A percentile compares a stretch with the other conserved stretches of the same genome.
Conservation (phyloP, 2,113 vertebrate species). For the Raja brachyura region DNA sequence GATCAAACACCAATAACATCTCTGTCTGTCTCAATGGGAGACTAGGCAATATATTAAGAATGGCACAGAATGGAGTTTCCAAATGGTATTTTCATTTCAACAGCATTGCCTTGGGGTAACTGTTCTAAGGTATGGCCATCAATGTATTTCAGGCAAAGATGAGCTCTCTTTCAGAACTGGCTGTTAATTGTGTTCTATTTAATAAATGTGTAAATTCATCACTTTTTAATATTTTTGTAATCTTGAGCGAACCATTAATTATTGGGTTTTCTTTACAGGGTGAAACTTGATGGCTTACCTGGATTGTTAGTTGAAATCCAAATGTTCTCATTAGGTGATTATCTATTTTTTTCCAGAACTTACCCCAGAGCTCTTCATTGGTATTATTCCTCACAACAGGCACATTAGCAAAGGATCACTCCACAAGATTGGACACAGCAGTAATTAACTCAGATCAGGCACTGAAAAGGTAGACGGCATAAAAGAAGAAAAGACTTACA, state of each 20-base stretch:
- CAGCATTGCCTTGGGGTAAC: neutral
- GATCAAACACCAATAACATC: neutral
- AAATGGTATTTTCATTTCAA: neutral
- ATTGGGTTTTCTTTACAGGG: conserved; percentile 13
- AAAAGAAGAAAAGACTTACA: conserved; percentile 19
- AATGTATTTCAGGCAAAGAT: neutral
- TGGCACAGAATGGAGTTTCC: neutral
- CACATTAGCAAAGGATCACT: conserved; percentile 38
- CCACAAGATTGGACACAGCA: conserved; percentile 30
- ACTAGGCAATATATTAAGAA: neutral
- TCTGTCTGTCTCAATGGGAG: neutral
- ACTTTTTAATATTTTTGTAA: neutral
- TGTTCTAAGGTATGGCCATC: neutral
- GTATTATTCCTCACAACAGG: conserved; percentile 33
- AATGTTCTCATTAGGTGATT: conserved; percentile 32
- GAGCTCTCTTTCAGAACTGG: neutral
- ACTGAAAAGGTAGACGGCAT: conserved; percentile 31
- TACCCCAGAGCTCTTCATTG: conserved; percentile 20
- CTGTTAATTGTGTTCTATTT: neutral
- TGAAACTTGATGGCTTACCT: conserved; percentile 17
- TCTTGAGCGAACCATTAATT: neutral
- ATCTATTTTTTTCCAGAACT: conserved; percentile 20
- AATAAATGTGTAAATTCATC: conserved; percentile 17
- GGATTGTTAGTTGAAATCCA: conserved; percentile 25
- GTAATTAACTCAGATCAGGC: conserved; percentile 30